Percentiles rank a stretch among this genome's conserved stretches.
These are phyloP conservation scores for Micronisus gabar DNA, from an alignment of 2,113 vertebrate genomes.

Conservation along the genomic window DNA sequence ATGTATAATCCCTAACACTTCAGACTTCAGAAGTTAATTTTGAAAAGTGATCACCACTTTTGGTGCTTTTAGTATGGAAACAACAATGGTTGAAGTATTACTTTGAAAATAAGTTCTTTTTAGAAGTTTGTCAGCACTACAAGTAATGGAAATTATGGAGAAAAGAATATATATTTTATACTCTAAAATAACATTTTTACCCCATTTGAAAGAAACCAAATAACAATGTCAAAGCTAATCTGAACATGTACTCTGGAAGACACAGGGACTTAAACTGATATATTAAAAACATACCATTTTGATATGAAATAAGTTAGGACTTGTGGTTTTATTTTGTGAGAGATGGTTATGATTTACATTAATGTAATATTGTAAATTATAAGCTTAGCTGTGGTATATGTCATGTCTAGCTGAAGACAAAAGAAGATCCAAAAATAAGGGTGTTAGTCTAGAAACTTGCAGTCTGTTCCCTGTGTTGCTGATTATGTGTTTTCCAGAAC, in stretches of 20 bases:
- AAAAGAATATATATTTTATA: background rate
- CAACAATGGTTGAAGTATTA: background rate
- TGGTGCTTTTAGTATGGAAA: background rate
- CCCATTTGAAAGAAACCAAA: background rate
- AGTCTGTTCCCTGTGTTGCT: background rate
- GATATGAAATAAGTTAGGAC: background rate
- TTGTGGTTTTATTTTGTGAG: background rate
- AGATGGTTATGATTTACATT: background rate
- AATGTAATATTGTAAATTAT: background rate
- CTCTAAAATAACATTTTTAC: background rate
- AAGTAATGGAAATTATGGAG: background rate
- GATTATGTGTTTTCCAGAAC: background rate
- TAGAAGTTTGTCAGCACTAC: background rate
- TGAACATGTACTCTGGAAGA: background rate
- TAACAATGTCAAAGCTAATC: background rate
- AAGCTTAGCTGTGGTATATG: background rate
- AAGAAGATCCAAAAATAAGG: background rate
- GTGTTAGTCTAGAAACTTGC: background rate
- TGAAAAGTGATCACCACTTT: background rate
- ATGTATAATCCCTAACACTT: constrained; percentile 6
- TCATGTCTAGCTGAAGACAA: background rate
- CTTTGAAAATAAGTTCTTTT: background rate
- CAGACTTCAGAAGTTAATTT: constrained; percentile 1
- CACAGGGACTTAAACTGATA: background rate
- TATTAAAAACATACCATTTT: background rate